phyloP scores from a whole-genome alignment of 1,140 invertebrate genomes.

The Trinorchestia longiramus region DNA sequence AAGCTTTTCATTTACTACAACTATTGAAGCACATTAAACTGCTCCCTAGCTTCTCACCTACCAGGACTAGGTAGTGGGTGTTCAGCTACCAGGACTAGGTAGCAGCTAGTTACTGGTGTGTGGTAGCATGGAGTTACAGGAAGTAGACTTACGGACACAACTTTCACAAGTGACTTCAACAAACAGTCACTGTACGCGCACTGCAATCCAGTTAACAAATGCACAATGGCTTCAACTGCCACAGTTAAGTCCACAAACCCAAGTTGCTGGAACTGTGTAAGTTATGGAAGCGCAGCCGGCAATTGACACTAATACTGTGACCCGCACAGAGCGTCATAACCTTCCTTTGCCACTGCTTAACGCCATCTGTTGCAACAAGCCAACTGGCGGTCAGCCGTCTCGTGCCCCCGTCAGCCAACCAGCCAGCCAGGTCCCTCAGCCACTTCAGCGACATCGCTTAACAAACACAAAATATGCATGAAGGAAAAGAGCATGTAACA shows the following conservation, averaged over 20 bases:
- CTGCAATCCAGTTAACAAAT: neutral
- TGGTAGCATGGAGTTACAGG: neutral
- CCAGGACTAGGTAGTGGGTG: no score
- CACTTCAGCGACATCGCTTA: neutral
- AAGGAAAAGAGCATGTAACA: no score
- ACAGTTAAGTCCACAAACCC: neutral
- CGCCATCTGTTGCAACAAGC: constrained; percentile 14
- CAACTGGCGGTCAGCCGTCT: neutral
- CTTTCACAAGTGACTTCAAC: neutral
- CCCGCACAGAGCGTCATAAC: neutral
- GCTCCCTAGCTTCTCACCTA: no score
- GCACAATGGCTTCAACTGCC: neutral
- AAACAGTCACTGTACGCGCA: neutral
- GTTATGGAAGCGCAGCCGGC: constrained; percentile 3
- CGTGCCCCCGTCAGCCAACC: constrained; percentile 7
- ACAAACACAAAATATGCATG: no score
- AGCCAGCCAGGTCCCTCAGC: neutral
- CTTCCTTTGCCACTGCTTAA: neutral
- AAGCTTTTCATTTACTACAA: no score
- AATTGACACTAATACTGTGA: neutral
- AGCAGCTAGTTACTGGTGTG: neutral
- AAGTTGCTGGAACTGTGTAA: neutral
- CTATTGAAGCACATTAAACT: no score
- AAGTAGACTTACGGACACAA: neutral
- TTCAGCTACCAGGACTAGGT: neutral